Percentiles rank a stretch among this genome's conserved stretches.
These are phyloP conservation scores for Macaca fascicularis DNA, from an alignment of 2,113 vertebrate species.

Conservation along the genomic window T2T-MFA8v1.1 NC_088389.1:106238001-106238500, in stretches of 20 bases:
- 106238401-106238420: not conserved
- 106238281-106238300: not conserved
- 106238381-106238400: not conserved
- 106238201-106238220: not conserved
- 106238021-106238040: conserved; percentile 42
- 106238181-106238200: not conserved
- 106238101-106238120: not conserved
- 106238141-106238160: conserved; percentile 32
- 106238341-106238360: not conserved
- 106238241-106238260: not conserved
- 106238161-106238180: not conserved
- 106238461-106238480: not conserved
- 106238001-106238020: conserved; percentile 19
- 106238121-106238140: conserved; percentile 28
- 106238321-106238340: not conserved
- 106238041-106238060: not conserved
- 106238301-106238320: not conserved
- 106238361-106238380: not conserved
- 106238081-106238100: conserved; percentile 4
- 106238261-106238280: not conserved
- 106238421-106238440: not conserved
- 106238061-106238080: conserved; percentile 58
- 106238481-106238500: not conserved
- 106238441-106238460: not conserved
- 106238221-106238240: not conserved